Evolutionary conservation across 2,888 invertebrate species (phyloP), one percentile per base, ranked within the genome.

Genomic region (Amblyjoppa fuscipennis): DNA sequence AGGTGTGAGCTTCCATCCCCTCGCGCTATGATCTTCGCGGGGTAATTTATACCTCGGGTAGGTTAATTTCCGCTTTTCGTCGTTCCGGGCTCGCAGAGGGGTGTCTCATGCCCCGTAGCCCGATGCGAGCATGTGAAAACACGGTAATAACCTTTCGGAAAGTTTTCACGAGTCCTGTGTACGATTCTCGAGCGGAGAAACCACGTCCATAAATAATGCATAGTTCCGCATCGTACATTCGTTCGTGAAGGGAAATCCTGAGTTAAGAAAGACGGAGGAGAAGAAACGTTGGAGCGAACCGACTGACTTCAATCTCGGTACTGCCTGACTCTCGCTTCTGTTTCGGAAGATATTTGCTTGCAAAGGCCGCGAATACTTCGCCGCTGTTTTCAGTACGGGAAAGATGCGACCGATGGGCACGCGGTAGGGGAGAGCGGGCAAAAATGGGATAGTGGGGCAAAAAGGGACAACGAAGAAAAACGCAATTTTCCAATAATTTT

Each of bases 151-250:
- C 34, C 59, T 51, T 64, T 64, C 64, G 3, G 38, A 51, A 59
- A n/a, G 28, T 78, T 78, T 78, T 49, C 69, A 59, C 66, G 13
- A 9, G 13, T n/a, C 56, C 59, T 11, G 31, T 49, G 28, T 61
- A 34, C 49, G 49, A 61, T 61, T 59, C 70, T 64, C 64, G 49
- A 31, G 25, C 45, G 66, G 77, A 68, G 70, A 75, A 70, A 74
- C 66, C 74, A 81, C 75, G 81, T 81, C 61, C 78, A 84, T 84
- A 84, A 86, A 86, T 86, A 84, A 86, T 84, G 51, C 81, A 81
- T 69, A 51, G 79, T 83, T 86, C 77, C 74, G 83, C 86, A 74
- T 75, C 74, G 81, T 66, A 45, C 31, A 45, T 61, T 20, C 41
- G 38, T 74, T 13, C 74, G 59, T 16, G 51, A 61, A 45, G 74